A percentile compares a stretch with the other conserved stretches of the same genome.
These are phyloP conservation scores for Heliconius ismenius DNA, from an alignment of 2,888 invertebrate species.

Conservation along the genomic window DNA sequence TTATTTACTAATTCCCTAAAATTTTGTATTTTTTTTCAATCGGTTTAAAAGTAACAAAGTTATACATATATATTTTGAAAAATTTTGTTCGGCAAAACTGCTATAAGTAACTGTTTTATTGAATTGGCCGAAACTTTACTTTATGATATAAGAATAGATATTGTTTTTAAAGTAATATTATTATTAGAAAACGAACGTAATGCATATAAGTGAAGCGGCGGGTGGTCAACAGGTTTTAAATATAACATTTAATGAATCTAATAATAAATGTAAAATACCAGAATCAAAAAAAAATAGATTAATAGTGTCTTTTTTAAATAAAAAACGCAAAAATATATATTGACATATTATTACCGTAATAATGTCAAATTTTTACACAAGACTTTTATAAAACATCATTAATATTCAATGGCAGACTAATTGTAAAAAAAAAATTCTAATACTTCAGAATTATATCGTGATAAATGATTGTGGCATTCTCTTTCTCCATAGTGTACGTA, in stretches of 20 bases:
- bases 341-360: background rate
- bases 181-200: no score
- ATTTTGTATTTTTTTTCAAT: no score
- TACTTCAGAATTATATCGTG: conserved; percentile 36
- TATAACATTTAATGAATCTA: conserved; percentile 59
- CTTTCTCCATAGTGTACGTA: conserved; percentile 24
- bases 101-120: no score
- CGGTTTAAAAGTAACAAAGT: no score
- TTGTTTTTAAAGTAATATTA: no score
- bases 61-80: no score
- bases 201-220: no score
- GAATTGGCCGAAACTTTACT: no score
- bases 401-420: conserved; percentile 31
- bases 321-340: background rate
- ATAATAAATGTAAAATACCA: conserved; percentile 54
- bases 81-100: no score
- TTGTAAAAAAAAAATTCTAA: conserved; percentile 34
- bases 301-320: conserved; percentile 45
- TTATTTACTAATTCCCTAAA: no score
- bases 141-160: no score
- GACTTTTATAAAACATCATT: conserved; percentile 31
- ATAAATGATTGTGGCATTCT: conserved; percentile 38
- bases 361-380: background rate
- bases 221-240: conserved; percentile 45
- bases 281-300: conserved; percentile 55